Evolutionary conservation across 2,888 invertebrate genomes (phyloP), one percentile per base, ranked within the genome.

Genomic region (Sarcophaga caerulescens): DNA sequence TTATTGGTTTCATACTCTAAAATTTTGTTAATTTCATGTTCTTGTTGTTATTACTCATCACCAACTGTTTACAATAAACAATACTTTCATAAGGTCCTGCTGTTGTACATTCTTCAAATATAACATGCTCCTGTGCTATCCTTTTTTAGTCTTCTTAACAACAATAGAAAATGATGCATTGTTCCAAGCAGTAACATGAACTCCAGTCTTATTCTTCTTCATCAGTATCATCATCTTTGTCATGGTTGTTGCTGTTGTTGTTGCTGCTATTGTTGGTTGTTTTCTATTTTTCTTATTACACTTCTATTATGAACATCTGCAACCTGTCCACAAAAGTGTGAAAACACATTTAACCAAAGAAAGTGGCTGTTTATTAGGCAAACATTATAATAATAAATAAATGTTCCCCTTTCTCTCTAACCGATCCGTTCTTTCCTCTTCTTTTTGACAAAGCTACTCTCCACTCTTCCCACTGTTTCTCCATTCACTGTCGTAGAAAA

Each of bases 321-420:
- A 81, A 86, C 81, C 77, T 86, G 86, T 86, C 78, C 75, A 57
- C 81, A 81, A 77, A 81, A 84, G 83, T 86, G 81, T 81, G 52
- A 86, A 86, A 65, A 77, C 69, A 86, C 86, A 86, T 84, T 84
- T 86, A 75, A 74, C 86, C 68, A 70, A 74, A 81, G 81, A 84
- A 78, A 84, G 84, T 86, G 71, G 74, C 84, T 84, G 81, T 86
- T 86, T 86, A 86, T 86, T 86, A 86, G 75, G 78, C 60, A 25
- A 84, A 77, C 77, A 86, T 84, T 84, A 81, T 81, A 77, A 75
- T 52, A 52, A 17, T 52, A 52, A 52, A 52, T 71, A 81, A 84
- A 81, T 86, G 83, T 68, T 68, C 4, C n/a, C 66, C 35, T 74
- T 70, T 52, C 21, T 47, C n/a, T 21, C 57, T 8, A 12, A 11